These are phyloP conservation scores for Chaitophorus viminalis DNA, from an alignment of 2,888 invertebrate genomes.

Conservation along the genomic window DNA sequence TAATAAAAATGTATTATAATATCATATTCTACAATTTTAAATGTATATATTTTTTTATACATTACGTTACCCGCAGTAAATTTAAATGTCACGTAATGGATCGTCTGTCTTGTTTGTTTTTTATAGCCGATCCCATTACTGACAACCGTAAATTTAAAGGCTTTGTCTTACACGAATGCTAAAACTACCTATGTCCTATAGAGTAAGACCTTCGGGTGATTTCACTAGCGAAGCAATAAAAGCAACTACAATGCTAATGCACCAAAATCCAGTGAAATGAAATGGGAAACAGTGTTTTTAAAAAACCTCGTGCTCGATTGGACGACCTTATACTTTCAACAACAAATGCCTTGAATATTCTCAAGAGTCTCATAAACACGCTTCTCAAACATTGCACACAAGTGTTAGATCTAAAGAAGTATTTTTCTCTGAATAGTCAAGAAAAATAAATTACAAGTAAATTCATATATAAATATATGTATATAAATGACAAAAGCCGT, in stretches of 20 bases:
- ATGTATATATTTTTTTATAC: background rate
- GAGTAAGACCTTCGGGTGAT: background rate
- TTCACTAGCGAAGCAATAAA: constrained; percentile 41
- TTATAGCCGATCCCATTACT: constrained; percentile 31
- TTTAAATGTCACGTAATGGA: constrained; percentile 10
- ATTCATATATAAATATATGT: too few relatives aligned
- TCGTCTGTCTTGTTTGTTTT: background rate
- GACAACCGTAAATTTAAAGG: constrained; percentile 17
- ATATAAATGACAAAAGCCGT: background rate
- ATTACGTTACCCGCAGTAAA: background rate
- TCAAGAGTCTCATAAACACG: constrained; percentile 18
- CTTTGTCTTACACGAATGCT: constrained; percentile 1
- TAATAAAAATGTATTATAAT: too few relatives aligned
- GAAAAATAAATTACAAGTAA: background rate
- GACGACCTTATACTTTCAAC: constrained; percentile 15
- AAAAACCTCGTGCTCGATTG: constrained; percentile 33
- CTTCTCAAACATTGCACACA: background rate
- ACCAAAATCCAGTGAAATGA: constrained; percentile 33
- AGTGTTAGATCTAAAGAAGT: constrained; percentile 3
- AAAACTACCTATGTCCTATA: constrained; percentile 27
- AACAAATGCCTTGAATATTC: constrained; percentile 18
- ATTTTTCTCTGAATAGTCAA: background rate
- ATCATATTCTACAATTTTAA: background rate
- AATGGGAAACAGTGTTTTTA: constrained; percentile 20
- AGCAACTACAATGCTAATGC: constrained; percentile 40